Base-by-base conservation (phyloP, 1,140 invertebrate genomes). In the Drosophila ironensis region DNA sequence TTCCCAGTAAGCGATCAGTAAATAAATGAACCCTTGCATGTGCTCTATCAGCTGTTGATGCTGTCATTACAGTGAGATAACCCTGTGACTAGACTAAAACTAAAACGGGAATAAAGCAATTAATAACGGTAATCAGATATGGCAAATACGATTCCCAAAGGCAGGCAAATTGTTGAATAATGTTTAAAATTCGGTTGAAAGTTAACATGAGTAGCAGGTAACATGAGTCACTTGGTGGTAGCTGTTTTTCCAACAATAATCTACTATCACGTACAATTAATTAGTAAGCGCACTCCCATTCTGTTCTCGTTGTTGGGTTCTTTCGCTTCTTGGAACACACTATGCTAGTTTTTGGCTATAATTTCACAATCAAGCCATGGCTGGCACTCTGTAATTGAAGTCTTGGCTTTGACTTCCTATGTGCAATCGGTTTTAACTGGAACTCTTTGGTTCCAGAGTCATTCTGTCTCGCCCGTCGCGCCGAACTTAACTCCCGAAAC, bases 321-420 rank as follows among this genome's bases (percentile, higher is more conserved):
- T n/a, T n/a, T 14, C 5, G 19, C 12, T 63, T 63, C 59, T 47
- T 17, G 56, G 61, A 66, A 66, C 61, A 66, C 61, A 9, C 27
- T 51, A 41, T 27, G 56, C 41, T 64, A 64, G 59, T 64, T 66
- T 20, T 66, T 20, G 60, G 37, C 19, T 51, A 59, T 60, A 50
- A 33, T 63, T 70, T 50, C 47, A 64, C 50, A 68, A 38, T 68
- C 41, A 52, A 57, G 22, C 38, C 38, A 74, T 68, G 54, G 80
- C 30, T 50, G 61, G 37, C 46, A 42, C 25, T n/a, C n/a, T 82
- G 63, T 78, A 86, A 82, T 86, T 73, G 33, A 59, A 86, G 56
- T 48, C 73, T 56, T 44, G 38, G 22, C 57, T 69, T 47, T 51
- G 68, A 84, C 73, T 82, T 78, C 73, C 63, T 82, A 86, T 82